These are phyloP conservation scores for Thomomys bottae DNA, from an alignment of 2,113 vertebrate genomes.

Conservation along the genomic window DNA sequence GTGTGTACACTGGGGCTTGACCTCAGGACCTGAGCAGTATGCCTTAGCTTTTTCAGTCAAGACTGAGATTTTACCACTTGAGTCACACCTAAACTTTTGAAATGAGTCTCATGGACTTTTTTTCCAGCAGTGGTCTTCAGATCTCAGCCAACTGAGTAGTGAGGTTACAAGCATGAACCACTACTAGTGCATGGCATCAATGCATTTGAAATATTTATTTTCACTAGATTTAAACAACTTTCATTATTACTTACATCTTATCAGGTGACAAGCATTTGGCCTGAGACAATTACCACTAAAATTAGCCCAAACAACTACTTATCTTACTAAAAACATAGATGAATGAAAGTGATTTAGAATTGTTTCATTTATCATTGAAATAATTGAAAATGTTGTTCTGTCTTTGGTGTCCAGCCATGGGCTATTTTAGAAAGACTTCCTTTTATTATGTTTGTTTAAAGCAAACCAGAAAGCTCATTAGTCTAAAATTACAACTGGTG, in stretches of 20 bases:
- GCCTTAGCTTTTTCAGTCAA: too few species aligned
- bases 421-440: background rate
- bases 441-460: constrained; percentile 19
- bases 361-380: background rate
- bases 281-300: background rate
- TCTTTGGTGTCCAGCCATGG: background rate
- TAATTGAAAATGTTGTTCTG: background rate
- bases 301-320: background rate
- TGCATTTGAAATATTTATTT: constrained; percentile 2
- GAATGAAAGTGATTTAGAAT: background rate
- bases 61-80: too few species aligned
- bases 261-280: background rate
- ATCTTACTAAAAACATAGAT: constrained; percentile 16
- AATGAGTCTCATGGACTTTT: too few species aligned
- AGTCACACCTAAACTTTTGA: too few species aligned
- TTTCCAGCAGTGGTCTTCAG: too few species aligned
- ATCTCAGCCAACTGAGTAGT: too few species aligned
- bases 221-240: background rate
- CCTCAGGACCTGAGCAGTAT: too few species aligned
- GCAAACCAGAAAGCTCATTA: constrained; percentile 18
- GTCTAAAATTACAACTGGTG: background rate
- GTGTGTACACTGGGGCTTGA: too few species aligned
- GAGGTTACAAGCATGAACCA: too few species aligned
- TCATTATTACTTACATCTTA: constrained; percentile 22
- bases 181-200: too few species aligned